Percentiles rank a stretch among this genome's conserved stretches.
Conservation (phyloP, 2,797 vertebrate species). For the Gymnothorax reevesii region DNA sequence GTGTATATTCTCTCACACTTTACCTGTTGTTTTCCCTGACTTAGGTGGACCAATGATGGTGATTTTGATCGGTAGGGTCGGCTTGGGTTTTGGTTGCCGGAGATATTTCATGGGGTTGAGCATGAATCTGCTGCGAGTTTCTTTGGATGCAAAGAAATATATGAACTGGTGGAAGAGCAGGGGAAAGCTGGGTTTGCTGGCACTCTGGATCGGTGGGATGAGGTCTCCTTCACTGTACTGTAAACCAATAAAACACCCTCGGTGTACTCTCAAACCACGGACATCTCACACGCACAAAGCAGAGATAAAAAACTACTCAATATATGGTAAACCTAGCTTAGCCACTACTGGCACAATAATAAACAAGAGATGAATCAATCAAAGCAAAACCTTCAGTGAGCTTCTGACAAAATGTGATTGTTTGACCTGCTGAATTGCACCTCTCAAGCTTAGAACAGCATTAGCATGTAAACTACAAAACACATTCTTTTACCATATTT, state of each 20-base stretch:
- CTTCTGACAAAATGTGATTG: no score
- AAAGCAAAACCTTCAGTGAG: background rate
- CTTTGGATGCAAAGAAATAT: slow-evolving; percentile 89
- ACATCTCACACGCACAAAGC: background rate
- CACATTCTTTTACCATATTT: no score
- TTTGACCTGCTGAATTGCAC: no score
- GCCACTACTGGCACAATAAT: background rate
- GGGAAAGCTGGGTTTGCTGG: slow-evolving; percentile 66
- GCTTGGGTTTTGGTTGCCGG: slow-evolving; percentile 78
- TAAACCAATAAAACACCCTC: background rate
- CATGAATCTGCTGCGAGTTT: slow-evolving; percentile 83
- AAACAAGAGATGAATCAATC: background rate
- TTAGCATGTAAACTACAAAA: no score
- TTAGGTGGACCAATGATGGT: slow-evolving; percentile 87
- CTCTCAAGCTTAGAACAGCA: no score
- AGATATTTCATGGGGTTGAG: slow-evolving; percentile 91
- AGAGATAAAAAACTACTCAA: background rate
- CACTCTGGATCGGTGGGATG: slow-evolving; percentile 77
- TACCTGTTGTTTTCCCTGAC: slow-evolving; percentile 93
- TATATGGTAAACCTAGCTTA: background rate
- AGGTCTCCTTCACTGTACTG: slow-evolving; percentile 75
- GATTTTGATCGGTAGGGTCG: slow-evolving; percentile 79
- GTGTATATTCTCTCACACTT: slow-evolving; percentile 12
- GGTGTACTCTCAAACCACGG: slow-evolving; percentile 67
- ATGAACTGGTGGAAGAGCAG: slow-evolving; percentile 86